Conservation (phyloP, 2,888 invertebrate genomes). For the Dryadula phaetusa region DNA sequence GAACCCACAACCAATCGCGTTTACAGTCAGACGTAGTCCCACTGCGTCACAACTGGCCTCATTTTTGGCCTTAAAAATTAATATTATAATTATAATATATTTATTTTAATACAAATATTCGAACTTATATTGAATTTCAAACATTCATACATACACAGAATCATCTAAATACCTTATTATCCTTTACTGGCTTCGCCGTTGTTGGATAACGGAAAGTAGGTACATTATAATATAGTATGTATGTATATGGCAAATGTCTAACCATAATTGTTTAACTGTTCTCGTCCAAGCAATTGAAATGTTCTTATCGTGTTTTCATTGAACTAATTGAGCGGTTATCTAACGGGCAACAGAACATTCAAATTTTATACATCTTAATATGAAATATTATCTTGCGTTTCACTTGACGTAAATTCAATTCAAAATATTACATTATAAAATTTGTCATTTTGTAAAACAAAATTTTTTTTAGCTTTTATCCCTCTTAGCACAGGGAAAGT, state of each 20-base stretch:
- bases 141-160: slow-evolving; percentile 11
- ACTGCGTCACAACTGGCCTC: too few relatives aligned
- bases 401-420: neutral
- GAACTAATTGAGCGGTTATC: slow-evolving; percentile 20
- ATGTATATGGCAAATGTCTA: neutral
- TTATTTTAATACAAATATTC: too few relatives aligned
- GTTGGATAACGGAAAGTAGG: slow-evolving; percentile 11
- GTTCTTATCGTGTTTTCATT: slow-evolving; percentile 8
- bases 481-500: too few relatives aligned
- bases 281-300: slow-evolving; percentile 1
- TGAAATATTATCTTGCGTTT: neutral
- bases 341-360: neutral
- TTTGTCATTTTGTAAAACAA: too few relatives aligned
- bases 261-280: neutral
- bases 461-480: too few relatives aligned
- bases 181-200: slow-evolving; percentile 14
- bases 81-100: too few relatives aligned
- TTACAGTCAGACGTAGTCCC: too few relatives aligned
- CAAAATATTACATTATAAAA: too few relatives aligned
- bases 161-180: slow-evolving; percentile 15
- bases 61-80: too few relatives aligned
- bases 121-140: slow-evolving; percentile 17
- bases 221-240: neutral
- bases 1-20: too few relatives aligned
- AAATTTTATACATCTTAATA: neutral